Evolutionary conservation across 2,113 vertebrate genomes (phyloP).

Genomic region (Drymodes brunneopygia): DNA sequence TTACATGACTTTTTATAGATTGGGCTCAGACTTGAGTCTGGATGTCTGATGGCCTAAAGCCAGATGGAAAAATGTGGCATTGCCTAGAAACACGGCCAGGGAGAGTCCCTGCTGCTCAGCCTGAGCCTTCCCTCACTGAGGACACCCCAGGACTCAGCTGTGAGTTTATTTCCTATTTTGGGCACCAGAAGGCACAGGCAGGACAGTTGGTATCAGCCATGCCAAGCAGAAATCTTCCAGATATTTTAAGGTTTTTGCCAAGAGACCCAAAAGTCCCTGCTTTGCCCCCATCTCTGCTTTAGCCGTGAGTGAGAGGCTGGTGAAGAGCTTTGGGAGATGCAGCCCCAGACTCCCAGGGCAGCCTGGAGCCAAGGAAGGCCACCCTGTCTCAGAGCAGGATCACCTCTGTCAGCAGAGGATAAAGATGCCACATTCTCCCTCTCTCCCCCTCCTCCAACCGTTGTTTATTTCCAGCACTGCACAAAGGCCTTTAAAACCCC

Average conservation of each 20-base stretch:
- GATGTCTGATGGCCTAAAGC: not conserved
- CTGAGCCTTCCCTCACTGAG: not conserved
- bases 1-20: not conserved
- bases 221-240: not conserved
- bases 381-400: not conserved
- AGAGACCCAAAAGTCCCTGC: not conserved
- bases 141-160: not conserved
- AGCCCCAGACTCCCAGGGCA: not conserved
- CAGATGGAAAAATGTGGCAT: not conserved
- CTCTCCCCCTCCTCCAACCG: not conserved
- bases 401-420: not conserved
- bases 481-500: slow-evolving; percentile 20
- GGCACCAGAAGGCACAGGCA: not conserved
- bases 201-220: not conserved
- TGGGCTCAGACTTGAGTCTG: not conserved
- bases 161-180: not conserved
- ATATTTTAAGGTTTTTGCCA: not conserved
- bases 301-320: not conserved
- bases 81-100: not conserved
- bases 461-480: not conserved
- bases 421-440: not conserved
- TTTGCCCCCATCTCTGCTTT: not conserved
- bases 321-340: not conserved
- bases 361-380: not conserved
- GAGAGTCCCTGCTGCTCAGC: not conserved